Base-by-base conservation (phyloP, 2,113 vertebrate species). In the Mastomys natalensis region DNA sequence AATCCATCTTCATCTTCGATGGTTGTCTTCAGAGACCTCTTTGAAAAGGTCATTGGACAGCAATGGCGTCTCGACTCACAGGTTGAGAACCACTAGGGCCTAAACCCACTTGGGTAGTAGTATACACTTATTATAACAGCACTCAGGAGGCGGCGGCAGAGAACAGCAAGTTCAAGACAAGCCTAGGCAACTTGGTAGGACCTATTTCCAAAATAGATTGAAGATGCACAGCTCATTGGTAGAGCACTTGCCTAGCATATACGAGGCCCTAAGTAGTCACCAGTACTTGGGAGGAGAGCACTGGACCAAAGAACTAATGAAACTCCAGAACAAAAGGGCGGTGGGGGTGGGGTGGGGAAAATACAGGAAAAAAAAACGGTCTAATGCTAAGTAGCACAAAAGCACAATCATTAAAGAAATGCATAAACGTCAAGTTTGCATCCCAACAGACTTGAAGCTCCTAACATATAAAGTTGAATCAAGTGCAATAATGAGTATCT, bases 321-420 rank as follows among this genome's bases (percentile, higher is more conserved):
- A 90, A 90, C 37, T 84, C 43, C 43, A 64, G 7, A 87, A 45
- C 78, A 92, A 80, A 85, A 70, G 40, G 15, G 55, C 9, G 66
- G 45, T 31, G 43, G 45, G 64, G 3, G 26, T 19, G 29, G 7
- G 15, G 9, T 12, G 48, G 12, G 26, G 40, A 62, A 70, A 64
- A 40, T 51, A 40, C 62, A 89, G 48, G 60, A 31, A 13, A 55
- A 55, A 43, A 26, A 80, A 87, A n/a, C 16, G 21, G 22, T 26
- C 40, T 92, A 53, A 90, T 12, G 19, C 80, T 37, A 80, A 74
- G 40, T 19, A 87, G 55, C 66, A 66, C 17, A 82, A 94, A 92
- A 92, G 60, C 62, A 87, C 62, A 58, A 15, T 43, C 37, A 43
- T 86, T 60, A 77, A 90, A 94, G 80, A 95, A 84, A 92, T 60